These are phyloP conservation scores for Sarcophaga caerulescens DNA, from an alignment of 2,888 invertebrate genomes.

Conservation along the genomic window DNA sequence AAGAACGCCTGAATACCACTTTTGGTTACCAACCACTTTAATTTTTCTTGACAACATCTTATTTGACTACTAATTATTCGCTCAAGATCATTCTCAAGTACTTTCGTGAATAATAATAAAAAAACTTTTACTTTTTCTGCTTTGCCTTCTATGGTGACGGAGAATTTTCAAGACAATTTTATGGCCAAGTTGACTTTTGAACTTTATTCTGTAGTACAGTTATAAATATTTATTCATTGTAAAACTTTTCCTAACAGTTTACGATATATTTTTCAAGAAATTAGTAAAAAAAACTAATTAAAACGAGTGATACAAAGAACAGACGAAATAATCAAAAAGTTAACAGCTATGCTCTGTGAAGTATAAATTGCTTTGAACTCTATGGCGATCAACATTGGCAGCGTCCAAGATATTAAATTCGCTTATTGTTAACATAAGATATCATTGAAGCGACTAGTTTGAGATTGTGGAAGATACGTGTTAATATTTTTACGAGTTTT, in stretches of 20 bases:
- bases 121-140: conserved; percentile 8
- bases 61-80: conserved; percentile 67
- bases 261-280: background rate
- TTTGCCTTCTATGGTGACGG: background rate
- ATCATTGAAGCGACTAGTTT: too few species aligned
- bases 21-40: conserved; percentile 45
- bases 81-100: conserved; percentile 54
- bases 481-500: too few species aligned
- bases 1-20: conserved; percentile 13
- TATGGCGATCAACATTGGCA: too few species aligned
- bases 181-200: conserved; percentile 34
- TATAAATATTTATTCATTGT: conserved; percentile 33
- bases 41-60: conserved; percentile 34
- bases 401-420: too few species aligned
- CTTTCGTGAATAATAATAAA: conserved; percentile 25
- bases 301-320: too few species aligned
- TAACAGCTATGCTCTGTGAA: too few species aligned
- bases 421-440: too few species aligned
- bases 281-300: background rate
- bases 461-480: too few species aligned
- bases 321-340: too few species aligned
- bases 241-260: too few species aligned
- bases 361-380: too few species aligned
- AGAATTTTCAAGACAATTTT: conserved; percentile 24
- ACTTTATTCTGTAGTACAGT: background rate